A percentile compares a stretch with the other conserved stretches of the same genome.
Conservation (phyloP, 2,113 vertebrate genomes). For the Oreocharis arfaki region DNA sequence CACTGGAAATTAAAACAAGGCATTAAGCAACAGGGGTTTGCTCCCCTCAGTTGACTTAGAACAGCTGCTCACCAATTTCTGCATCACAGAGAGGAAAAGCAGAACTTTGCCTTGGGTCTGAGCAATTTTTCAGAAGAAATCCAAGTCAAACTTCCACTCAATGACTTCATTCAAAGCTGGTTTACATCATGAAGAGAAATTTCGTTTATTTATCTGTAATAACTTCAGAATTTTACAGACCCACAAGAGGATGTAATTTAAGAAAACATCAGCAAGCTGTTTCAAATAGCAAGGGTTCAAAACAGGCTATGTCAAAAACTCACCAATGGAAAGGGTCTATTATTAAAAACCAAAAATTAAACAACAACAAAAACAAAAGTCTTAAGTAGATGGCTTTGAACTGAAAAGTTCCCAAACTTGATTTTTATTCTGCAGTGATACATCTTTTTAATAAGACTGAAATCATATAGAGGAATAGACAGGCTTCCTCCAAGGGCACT, state of each 20-base stretch:
- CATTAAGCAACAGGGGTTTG: conserved; percentile 60
- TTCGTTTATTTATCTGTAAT: conserved; percentile 77
- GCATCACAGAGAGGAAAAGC: conserved; percentile 48
- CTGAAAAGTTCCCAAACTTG: background rate
- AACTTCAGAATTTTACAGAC: conserved; percentile 74
- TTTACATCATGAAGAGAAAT: conserved; percentile 77
- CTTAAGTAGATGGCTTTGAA: conserved; percentile 9
- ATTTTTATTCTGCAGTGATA: conserved; percentile 16
- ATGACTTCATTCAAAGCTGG: conserved; percentile 80
- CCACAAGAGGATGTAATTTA: conserved; percentile 75
- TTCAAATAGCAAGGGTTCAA: conserved; percentile 64
- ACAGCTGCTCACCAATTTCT: conserved; percentile 67
- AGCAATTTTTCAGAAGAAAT: conserved; percentile 66
- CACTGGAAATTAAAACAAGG: conserved; percentile 73
- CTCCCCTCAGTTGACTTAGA: conserved; percentile 61
- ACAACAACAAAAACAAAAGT: too few relatives aligned
- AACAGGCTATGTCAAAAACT: conserved; percentile 38
- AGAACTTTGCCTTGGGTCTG: conserved; percentile 52
- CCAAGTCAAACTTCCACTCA: conserved; percentile 76
- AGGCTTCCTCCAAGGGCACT: background rate
- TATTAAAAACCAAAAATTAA: conserved; percentile 24
- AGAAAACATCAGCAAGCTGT: conserved; percentile 73
- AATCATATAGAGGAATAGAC: background rate
- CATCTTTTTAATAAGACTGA: background rate
- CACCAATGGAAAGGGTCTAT: conserved; percentile 39